phyloP scores from a whole-genome alignment of 2,113 vertebrate species.

The Stercorarius parasiticus region DNA sequence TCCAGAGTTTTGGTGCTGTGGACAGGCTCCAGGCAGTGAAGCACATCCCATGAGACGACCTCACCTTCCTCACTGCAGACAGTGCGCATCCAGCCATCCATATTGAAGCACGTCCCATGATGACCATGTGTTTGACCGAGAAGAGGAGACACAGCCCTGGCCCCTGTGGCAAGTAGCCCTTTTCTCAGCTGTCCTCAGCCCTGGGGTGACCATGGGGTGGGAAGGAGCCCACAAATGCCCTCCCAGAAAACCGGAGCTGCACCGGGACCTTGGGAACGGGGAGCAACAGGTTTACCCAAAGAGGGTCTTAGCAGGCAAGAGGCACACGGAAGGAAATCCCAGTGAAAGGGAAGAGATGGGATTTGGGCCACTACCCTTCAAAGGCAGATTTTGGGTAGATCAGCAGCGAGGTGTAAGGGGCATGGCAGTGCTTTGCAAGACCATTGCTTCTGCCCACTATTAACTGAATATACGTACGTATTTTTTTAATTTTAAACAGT shows the following conservation, averaged over 20 bases:
- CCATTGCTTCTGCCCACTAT: neutral
- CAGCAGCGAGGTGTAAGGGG: neutral
- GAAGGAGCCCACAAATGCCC: neutral
- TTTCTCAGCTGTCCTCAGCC: neutral
- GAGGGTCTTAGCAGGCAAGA: neutral
- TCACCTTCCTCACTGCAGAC: neutral
- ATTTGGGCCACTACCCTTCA: neutral
- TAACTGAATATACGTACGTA: neutral
- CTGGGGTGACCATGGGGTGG: neutral
- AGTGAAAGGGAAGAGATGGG: neutral
- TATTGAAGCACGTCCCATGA: fast-evolving
- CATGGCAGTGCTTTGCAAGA: fast-evolving
- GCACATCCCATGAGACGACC: neutral
- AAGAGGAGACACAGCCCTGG: fast-evolving
- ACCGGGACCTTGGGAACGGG: fast-evolving
- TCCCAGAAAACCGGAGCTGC: neutral
- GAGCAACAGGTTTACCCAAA: neutral
- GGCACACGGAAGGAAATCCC: neutral
- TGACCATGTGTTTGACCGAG: neutral
- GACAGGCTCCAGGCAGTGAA: neutral
- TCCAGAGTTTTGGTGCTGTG: neutral
- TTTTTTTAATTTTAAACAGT: neutral
- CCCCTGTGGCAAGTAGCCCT: neutral
- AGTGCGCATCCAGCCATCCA: fast-evolving
- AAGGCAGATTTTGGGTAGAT: neutral